phyloP scores from a whole-genome alignment of 2,113 vertebrate species.

The Clarias gariepinus region DNA sequence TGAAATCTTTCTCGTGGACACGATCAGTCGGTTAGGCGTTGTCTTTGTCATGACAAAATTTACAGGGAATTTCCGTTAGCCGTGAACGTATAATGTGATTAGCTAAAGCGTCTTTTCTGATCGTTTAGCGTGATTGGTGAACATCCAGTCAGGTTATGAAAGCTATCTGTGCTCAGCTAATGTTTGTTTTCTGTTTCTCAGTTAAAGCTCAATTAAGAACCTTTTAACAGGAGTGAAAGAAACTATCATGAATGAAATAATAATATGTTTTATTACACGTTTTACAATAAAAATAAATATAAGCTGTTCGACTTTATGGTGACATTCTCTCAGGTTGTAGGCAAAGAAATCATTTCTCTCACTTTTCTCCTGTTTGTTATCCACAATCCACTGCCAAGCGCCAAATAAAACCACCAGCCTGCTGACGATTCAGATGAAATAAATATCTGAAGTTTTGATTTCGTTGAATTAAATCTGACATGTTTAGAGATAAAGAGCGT shows the following conservation, averaged over 20 bases:
- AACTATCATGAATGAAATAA: too few species aligned
- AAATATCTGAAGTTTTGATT: neutral
- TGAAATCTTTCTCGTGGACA: neutral
- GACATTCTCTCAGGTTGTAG: neutral
- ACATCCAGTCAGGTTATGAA: neutral
- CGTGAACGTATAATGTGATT: neutral
- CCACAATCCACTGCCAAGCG: constrained; percentile 5
- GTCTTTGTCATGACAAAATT: neutral
- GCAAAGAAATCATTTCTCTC: neutral
- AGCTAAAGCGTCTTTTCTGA: neutral
- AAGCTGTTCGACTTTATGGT: neutral
- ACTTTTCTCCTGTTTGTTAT: neutral
- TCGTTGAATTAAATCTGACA: neutral
- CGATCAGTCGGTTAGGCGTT: neutral
- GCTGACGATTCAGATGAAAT: neutral
- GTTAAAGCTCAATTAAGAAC: neutral
- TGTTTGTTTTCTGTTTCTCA: neutral
- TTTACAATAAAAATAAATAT: neutral
- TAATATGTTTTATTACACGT: neutral
- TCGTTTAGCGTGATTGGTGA: too few species aligned
- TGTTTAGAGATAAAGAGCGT: neutral
- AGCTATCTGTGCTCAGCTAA: neutral
- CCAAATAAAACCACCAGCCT: constrained; percentile 19
- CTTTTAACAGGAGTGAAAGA: neutral
- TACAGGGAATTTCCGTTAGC: neutral